Base-by-base conservation (phyloP, 2,113 vertebrate species). In the Tichodroma muraria region DNA sequence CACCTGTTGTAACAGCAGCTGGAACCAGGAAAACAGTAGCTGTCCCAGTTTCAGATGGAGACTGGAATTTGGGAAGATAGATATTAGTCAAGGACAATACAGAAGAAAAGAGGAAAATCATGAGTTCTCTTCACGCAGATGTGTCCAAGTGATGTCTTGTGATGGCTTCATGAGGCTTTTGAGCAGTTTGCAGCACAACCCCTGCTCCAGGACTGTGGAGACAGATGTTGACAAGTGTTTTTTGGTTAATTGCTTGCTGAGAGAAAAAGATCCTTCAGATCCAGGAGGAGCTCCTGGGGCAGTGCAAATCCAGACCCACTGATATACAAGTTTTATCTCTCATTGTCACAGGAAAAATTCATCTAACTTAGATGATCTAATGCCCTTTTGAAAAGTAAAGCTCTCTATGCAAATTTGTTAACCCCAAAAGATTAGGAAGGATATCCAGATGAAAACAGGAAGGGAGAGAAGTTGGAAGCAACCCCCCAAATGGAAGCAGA, bases 401-500 rank as follows among this genome's bases (percentile, higher is more conserved):
- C 8, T 20, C 17, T 12, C 4, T 21, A 2, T 57, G 44, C 53
- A 56, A 38, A 73, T 53, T 57, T n/a, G 11, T 57, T 33, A 40
- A 57, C 30, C 17, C 18, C 28, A n/a, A 61, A 57, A 61, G 21
- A 37, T 73, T 64, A 72, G 25, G 16, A 50, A 8, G 17, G 8
- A 6, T 54, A 17, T 44, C 35, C 25, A 84, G 38, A 19, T n/a
- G 40, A 17, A 72, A 60, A 28, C 12, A 33, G 71, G 24, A 20
- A 6, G 3, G 4, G 3, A 1, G 13, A 27, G 5, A 37, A 22
- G 12, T 16, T 17, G 8, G 4, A 18, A 60, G 49, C 2, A 11
- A 2, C 0, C 2, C 18, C 7, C 2, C 28, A 42, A 12, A 59
- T 20, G 4, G 15, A 68, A 13, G 3, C n/a, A 45, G 27, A 45